Percentiles rank a stretch among this genome's conserved stretches.
Conservation (phyloP, 2,888 invertebrate genomes). For the Trachelus tabidus region DNA sequence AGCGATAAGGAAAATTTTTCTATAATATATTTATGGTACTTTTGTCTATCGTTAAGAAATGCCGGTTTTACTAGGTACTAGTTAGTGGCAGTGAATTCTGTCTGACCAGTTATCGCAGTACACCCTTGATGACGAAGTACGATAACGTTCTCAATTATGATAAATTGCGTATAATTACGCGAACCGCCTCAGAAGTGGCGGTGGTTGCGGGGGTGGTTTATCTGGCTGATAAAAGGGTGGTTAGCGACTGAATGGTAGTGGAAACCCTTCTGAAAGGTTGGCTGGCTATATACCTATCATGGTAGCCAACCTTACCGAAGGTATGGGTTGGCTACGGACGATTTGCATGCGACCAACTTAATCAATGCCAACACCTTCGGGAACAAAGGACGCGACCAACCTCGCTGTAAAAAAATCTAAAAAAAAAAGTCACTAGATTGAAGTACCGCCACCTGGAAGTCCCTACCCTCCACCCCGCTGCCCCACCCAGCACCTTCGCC, state of each 20-base stretch:
- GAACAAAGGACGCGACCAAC: conserved; percentile 21
- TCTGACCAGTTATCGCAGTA: too few species aligned
- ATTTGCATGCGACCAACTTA: conserved; percentile 63
- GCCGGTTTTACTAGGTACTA: too few species aligned
- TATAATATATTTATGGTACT: too few species aligned
- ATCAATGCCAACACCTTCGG: conserved; percentile 58
- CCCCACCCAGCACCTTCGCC: neutral
- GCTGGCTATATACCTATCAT: too few species aligned
- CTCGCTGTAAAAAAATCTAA: too few species aligned
- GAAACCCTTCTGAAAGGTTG: too few species aligned
- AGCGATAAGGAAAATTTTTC: too few species aligned
- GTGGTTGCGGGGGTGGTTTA: conserved; percentile 8
- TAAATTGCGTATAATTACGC: conserved; percentile 55
- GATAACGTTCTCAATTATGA: conserved; percentile 52
- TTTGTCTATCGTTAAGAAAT: too few species aligned
- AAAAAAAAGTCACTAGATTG: conserved; percentile 7
- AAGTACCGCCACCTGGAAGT: conserved; percentile 8
- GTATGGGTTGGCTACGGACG: conserved; percentile 42
- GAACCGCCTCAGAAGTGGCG: conserved; percentile 18
- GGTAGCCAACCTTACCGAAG: conserved; percentile 18
- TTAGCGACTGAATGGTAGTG: neutral
- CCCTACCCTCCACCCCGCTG: neutral
- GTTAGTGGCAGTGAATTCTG: too few species aligned
- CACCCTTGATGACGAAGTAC: conserved; percentile 36
- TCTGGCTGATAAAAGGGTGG: conserved; percentile 25